A percentile compares a stretch with the other conserved stretches of the same genome.
Evolutionary conservation across 2,888 invertebrate genomes (phyloP).

Genomic region (Yponomeuta cagnagella): DNA sequence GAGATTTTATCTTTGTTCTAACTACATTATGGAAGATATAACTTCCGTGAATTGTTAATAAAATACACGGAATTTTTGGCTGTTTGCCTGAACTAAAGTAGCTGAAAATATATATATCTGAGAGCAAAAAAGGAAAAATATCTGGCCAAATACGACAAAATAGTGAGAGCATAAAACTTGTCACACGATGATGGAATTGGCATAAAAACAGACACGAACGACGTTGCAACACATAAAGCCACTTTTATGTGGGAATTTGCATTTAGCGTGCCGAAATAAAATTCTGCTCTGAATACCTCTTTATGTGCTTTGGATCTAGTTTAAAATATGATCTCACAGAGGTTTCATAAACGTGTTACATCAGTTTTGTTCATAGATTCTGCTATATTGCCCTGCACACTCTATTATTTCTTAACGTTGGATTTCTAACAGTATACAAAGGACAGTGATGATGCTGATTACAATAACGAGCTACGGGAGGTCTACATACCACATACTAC

Average conservation of each 20-base stretch:
- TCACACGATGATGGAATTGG: neutral
- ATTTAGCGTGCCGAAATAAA: conserved; percentile 6
- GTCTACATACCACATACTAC: too few species aligned
- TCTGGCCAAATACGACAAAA: neutral
- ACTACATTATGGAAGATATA: too few species aligned
- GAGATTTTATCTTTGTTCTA: too few species aligned
- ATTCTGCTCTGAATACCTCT: conserved; percentile 5
- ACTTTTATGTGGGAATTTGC: conserved; percentile 4
- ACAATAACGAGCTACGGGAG: too few species aligned
- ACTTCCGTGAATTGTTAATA: too few species aligned
- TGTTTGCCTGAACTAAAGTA: neutral
- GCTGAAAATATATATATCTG: neutral
- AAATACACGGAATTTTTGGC: too few species aligned
- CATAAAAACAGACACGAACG: neutral
- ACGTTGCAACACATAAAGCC: neutral
- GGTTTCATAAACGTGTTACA: neutral
- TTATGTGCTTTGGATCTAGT: neutral
- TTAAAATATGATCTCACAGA: neutral
- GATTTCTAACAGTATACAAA: too few species aligned
- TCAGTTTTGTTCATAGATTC: too few species aligned
- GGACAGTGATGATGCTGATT: too few species aligned
- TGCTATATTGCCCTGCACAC: too few species aligned
- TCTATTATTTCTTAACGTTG: too few species aligned
- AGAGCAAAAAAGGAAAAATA: neutral
- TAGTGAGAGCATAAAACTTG: neutral